Evolutionary conservation across 2,888 invertebrate species (phyloP).

Genomic region (Sialis fuliginosa): DNA sequence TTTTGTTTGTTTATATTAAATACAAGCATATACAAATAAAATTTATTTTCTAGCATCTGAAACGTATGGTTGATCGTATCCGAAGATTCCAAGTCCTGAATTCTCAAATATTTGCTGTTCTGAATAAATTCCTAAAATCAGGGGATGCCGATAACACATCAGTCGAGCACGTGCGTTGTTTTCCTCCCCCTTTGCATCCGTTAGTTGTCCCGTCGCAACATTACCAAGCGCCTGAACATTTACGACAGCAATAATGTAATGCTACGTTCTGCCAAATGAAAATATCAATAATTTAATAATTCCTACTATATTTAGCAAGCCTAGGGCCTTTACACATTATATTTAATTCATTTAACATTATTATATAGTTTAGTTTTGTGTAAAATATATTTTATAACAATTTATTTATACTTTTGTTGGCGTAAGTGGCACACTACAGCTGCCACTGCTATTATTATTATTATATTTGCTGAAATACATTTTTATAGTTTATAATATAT

Average conservation of each 20-base stretch:
- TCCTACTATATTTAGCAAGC: too few species aligned
- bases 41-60: slow-evolving; percentile 52
- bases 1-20: background rate
- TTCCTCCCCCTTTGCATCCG: slow-evolving; percentile 84
- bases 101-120: slow-evolving; percentile 90
- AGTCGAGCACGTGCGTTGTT: slow-evolving; percentile 92
- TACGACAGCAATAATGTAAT: slow-evolving; percentile 21
- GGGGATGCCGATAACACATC: slow-evolving; percentile 68
- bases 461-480: too few species aligned
- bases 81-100: slow-evolving; percentile 95
- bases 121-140: slow-evolving; percentile 84
- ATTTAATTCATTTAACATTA: too few species aligned
- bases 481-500: too few species aligned
- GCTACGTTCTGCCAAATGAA: too few species aligned
- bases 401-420: too few species aligned
- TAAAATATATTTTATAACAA: too few species aligned
- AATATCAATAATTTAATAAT: too few species aligned
- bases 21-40: slow-evolving; percentile 2
- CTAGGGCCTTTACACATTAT: too few species aligned
- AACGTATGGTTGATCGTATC: slow-evolving; percentile 94
- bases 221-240: slow-evolving; percentile 40
- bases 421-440: too few species aligned
- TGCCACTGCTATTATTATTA: too few species aligned
- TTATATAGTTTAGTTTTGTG: too few species aligned
- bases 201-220: slow-evolving; percentile 36